phyloP scores from a whole-genome alignment of 2,888 invertebrate genomes.

The Amphipoea oculea region DNA sequence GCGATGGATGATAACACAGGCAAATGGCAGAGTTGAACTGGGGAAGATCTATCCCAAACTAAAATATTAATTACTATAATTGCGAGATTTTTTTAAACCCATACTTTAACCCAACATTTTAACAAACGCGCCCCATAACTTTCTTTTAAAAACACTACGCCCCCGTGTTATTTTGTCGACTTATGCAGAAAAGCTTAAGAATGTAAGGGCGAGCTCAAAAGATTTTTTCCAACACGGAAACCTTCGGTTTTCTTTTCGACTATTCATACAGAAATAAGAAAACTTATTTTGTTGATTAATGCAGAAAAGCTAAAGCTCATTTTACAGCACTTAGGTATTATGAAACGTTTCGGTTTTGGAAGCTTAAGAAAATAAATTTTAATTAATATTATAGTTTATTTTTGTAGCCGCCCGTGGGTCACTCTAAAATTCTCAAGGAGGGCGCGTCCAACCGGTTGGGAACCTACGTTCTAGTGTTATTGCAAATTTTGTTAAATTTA shows the following conservation, averaged over 20 bases:
- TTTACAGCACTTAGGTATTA: background rate
- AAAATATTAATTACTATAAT: background rate
- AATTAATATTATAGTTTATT: background rate
- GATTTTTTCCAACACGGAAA: background rate
- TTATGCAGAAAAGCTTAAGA: background rate
- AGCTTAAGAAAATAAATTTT: background rate
- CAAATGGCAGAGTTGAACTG: background rate
- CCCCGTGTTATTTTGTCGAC: background rate
- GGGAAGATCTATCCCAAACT: background rate
- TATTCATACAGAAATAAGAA: background rate
- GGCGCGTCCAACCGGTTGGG: too few relatives aligned
- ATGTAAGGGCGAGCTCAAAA: background rate
- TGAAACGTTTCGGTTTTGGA: background rate
- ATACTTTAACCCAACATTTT: background rate
- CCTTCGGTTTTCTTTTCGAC: background rate
- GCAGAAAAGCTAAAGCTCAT: background rate
- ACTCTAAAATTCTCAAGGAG: too few relatives aligned
- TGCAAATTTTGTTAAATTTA: too few relatives aligned
- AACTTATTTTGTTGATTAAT: background rate
- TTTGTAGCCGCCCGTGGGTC: too few relatives aligned
- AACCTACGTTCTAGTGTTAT: too few relatives aligned
- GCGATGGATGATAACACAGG: conserved; percentile 28
- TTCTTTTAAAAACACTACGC: too few relatives aligned
- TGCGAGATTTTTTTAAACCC: background rate
- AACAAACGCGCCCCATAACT: background rate